Percentiles rank a stretch among this genome's conserved stretches.
phyloP scores from a whole-genome alignment of 2,797 vertebrate genomes.

The Cuniculus paca region DNA sequence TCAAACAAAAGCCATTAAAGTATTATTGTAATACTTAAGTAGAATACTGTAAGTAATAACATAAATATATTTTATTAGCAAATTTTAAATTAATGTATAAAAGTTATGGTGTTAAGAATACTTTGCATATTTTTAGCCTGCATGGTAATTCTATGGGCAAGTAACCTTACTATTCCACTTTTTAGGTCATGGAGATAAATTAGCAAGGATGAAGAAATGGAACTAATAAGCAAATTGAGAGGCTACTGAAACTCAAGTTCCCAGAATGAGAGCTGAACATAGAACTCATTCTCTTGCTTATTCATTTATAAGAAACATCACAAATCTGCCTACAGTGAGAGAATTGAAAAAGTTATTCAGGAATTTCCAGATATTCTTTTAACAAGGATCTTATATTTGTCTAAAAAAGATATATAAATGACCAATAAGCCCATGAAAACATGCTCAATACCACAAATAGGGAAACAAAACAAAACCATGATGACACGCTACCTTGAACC shows the following conservation, averaged over 20 bases:
- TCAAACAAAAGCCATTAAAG: background rate
- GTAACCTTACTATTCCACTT: background rate
- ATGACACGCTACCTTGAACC: background rate
- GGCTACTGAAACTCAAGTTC: background rate
- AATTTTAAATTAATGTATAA: slow-evolving; percentile 18
- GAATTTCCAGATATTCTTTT: background rate
- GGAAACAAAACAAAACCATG: background rate
- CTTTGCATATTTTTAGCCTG: background rate
- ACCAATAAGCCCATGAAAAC: background rate
- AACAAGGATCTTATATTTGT: background rate
- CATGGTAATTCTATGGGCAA: background rate
- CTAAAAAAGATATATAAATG: background rate
- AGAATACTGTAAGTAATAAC: background rate
- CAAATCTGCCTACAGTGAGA: background rate
- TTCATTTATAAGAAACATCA: slow-evolving; percentile 26
- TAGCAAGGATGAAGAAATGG: background rate
- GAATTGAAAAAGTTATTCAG: background rate
- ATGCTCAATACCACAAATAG: background rate
- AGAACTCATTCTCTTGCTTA: background rate
- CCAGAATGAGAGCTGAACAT: background rate
- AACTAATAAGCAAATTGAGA: background rate
- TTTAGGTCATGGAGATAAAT: background rate
- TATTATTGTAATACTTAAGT: background rate
- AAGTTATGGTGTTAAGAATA: background rate
- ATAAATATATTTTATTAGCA: background rate